Conservation (phyloP, 2,113 vertebrate genomes). For the Petromus typicus region DNA sequence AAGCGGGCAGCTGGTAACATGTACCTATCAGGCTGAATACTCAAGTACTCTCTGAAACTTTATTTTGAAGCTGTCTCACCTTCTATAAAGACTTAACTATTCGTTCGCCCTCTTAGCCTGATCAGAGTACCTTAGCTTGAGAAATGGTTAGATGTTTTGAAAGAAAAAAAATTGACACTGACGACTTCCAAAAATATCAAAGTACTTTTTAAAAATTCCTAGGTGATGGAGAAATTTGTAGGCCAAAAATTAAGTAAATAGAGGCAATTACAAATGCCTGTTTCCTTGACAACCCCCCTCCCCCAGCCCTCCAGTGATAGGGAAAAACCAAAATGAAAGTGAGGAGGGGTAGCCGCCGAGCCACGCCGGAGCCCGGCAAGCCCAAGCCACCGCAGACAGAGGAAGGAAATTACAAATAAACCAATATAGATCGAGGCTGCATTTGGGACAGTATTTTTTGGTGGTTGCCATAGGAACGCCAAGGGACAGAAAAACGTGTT, state of each 20-base stretch:
- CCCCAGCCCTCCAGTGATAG: constrained; percentile 33
- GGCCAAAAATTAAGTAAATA: constrained; percentile 28
- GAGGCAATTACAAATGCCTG: constrained; percentile 62
- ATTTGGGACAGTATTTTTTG: constrained; percentile 57
- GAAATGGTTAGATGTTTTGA: neutral
- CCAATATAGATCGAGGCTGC: neutral
- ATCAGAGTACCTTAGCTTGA: neutral
- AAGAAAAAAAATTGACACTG: neutral
- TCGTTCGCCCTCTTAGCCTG: neutral
- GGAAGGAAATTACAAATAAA: neutral
- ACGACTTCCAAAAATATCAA: neutral
- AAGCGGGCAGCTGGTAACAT: neutral
- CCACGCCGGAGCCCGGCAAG: neutral
- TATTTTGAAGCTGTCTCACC: neutral
- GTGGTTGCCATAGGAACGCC: constrained; percentile 86
- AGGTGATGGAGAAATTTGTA: neutral
- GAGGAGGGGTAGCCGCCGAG: constrained; percentile 60
- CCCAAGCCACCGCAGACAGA: neutral
- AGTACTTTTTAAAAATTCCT: neutral
- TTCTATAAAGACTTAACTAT: neutral
- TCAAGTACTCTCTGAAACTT: neutral
- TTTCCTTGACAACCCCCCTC: constrained; percentile 83
- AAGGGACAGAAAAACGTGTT: constrained; percentile 68
- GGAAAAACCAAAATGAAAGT: constrained; percentile 58
- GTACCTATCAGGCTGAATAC: neutral